Conservation (phyloP, 2,797 vertebrate genomes). For the Xenentodon cancila region DNA sequence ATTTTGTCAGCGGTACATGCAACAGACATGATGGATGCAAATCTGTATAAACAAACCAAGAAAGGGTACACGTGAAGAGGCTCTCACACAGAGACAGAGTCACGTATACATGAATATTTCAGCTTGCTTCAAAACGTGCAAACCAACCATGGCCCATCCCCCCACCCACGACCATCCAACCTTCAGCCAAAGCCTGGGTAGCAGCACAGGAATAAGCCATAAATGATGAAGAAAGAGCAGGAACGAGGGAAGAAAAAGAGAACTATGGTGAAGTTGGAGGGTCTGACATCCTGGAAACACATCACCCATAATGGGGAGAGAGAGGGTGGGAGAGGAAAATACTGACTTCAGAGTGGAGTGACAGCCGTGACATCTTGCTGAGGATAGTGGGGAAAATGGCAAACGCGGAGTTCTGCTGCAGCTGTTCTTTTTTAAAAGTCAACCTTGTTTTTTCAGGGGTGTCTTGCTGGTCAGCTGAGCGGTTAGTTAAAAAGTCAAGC, state of each 20-base stretch:
- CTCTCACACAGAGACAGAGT: constrained; percentile 67
- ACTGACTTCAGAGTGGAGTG: constrained; percentile 53
- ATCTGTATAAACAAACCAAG: constrained; percentile 7
- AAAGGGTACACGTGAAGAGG: constrained; percentile 62
- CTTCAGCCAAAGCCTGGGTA: constrained; percentile 45
- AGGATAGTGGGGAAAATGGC: constrained; percentile 14
- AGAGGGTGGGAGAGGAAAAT: constrained; percentile 45
- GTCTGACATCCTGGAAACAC: constrained; percentile 49
- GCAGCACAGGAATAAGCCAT: constrained; percentile 47
- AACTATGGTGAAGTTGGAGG: constrained; percentile 11
- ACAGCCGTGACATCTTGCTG: constrained; percentile 26
- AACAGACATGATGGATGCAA: constrained; percentile 32
- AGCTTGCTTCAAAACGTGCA: constrained; percentile 73
- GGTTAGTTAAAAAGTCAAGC: background rate
- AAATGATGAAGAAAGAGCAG: constrained; percentile 57
- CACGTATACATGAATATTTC: constrained; percentile 82
- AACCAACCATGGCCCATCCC: constrained; percentile 54
- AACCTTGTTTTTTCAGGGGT: constrained; percentile 15
- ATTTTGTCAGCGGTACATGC: constrained; percentile 16
- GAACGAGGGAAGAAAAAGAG: constrained; percentile 9
- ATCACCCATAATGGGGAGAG: constrained; percentile 38
- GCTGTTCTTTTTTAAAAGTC: constrained; percentile 16
- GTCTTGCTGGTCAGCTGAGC: no score
- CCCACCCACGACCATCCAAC: constrained; percentile 35
- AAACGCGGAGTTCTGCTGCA: constrained; percentile 28